Conservation (phyloP, 2,113 vertebrate genomes). For the Oreotrochilus melanogaster region DNA sequence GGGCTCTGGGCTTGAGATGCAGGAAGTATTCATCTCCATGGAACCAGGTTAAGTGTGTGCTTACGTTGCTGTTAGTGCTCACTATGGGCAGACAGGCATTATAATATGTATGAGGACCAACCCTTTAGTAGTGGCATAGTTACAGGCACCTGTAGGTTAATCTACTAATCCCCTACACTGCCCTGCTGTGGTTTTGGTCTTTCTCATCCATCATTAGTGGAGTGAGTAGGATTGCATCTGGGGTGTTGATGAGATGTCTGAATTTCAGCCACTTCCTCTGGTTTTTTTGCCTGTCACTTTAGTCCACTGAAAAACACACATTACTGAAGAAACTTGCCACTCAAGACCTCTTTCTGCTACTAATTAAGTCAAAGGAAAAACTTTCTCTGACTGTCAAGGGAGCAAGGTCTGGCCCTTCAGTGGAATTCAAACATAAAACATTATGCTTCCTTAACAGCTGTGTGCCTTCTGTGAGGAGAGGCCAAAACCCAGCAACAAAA, state of each 20-base stretch:
- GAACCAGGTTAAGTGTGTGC: too few species aligned
- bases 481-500: conserved; percentile 12
- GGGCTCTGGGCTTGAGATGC: background rate
- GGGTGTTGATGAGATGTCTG: background rate
- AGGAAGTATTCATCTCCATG: too few species aligned
- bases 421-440: conserved; percentile 34
- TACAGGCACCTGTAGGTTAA: background rate
- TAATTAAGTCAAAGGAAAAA: conserved; percentile 50
- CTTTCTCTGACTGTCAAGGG: conserved; percentile 44
- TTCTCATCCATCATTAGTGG: background rate
- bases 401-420: background rate
- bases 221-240: background rate
- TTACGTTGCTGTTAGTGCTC: background rate
- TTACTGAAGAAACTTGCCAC: background rate
- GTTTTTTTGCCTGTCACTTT: background rate
- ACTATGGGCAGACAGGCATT: background rate
- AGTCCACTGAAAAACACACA: background rate
- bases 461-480: conserved; percentile 53
- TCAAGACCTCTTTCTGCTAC: conserved; percentile 36
- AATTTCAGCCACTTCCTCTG: background rate
- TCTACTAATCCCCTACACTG: background rate
- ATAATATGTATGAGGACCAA: background rate
- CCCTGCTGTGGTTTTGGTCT: background rate
- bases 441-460: conserved; percentile 30
- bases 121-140: background rate